These are phyloP conservation scores for Hartigia nigra DNA, from an alignment of 2,888 invertebrate species.

Conservation along the genomic window DNA sequence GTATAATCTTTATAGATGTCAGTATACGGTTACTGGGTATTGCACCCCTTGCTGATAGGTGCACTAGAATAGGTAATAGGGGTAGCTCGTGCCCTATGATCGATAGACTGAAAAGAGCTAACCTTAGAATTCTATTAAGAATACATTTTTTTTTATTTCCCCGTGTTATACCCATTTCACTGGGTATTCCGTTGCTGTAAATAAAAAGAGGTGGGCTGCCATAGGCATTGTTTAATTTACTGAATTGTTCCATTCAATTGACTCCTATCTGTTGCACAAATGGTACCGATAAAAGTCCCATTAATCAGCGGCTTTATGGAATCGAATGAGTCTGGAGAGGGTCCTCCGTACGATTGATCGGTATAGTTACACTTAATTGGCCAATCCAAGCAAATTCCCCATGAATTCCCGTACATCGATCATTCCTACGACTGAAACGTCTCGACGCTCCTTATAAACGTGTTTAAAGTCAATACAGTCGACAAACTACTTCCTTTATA, in stretches of 20 bases:
- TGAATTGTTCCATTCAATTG: not conserved
- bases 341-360: not conserved
- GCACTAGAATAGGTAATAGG: not conserved
- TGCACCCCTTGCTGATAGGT: not conserved
- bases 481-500: constrained; percentile 8
- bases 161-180: not conserved
- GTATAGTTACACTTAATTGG: constrained; percentile 40
- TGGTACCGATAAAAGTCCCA: not conserved
- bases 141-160: not conserved
- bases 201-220: not conserved
- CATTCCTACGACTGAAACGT: not conserved
- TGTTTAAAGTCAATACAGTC: not conserved
- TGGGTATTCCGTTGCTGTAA: not conserved
- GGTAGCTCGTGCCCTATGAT: not conserved
- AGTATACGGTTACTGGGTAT: not conserved
- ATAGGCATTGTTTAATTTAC: not conserved
- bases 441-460: not conserved
- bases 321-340: not conserved
- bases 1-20: not conserved
- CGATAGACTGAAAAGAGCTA: not conserved
- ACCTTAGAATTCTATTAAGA: not conserved
- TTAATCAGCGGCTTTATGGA: not conserved
- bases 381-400: constrained; percentile 53
- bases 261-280: not conserved
- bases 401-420: constrained; percentile 32